Evolutionary conservation across 2,888 invertebrate species (phyloP).

Genomic region (Eupelmus urozonus): DNA sequence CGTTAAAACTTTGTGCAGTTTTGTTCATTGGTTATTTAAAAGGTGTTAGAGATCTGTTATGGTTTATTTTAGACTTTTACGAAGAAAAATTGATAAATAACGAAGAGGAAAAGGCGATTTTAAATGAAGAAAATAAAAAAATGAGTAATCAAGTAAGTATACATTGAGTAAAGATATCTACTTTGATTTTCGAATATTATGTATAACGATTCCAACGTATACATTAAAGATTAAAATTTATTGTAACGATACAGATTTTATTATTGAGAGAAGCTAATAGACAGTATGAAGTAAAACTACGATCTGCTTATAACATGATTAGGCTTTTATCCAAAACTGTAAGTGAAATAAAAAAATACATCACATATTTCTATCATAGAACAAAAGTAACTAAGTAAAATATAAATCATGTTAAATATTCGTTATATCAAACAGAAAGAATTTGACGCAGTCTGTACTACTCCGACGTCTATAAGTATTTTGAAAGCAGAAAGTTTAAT

Average conservation of each 20-base stretch:
- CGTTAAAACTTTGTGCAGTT: not conserved
- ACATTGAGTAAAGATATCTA: too few relatives aligned
- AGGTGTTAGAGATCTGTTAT: constrained; percentile 1
- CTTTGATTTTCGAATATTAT: not conserved
- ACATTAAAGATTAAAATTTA: too few relatives aligned
- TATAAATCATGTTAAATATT: constrained; percentile 2
- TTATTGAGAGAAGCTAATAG: not conserved
- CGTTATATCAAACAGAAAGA: constrained; percentile 30
- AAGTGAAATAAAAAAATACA: too few relatives aligned
- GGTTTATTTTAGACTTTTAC: constrained; percentile 22
- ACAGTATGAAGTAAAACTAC: constrained; percentile 11
- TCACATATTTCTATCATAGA: not conserved
- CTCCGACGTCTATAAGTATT: not conserved
- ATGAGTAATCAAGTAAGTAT: not conserved
- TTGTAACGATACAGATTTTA: not conserved
- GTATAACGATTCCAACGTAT: not conserved
- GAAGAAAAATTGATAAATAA: constrained; percentile 2
- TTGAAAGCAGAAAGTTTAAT: not conserved
- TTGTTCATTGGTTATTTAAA: too few relatives aligned
- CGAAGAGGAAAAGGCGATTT: not conserved
- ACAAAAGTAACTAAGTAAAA: too few relatives aligned
- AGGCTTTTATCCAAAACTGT: constrained; percentile 37
- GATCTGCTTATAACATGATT: constrained; percentile 30
- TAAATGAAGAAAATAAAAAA: not conserved
- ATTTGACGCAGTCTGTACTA: not conserved